These are phyloP conservation scores for Acyrthosiphon pisum DNA, from an alignment of 1,140 invertebrate species.

Conservation along the genomic window DNA sequence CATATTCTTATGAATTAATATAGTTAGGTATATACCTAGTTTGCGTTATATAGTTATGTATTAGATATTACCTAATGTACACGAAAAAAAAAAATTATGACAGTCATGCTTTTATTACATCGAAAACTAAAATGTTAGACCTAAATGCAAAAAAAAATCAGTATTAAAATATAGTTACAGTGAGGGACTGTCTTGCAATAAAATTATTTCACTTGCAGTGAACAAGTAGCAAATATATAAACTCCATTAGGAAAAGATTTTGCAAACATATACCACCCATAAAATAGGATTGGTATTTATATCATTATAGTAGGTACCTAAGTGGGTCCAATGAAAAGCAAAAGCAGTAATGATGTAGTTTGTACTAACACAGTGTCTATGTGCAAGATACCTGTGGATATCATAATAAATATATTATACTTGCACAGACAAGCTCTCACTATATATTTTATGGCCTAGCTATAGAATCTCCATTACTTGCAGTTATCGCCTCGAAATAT, in stretches of 20 bases:
- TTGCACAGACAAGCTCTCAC: not conserved
- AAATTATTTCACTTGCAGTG: not conserved
- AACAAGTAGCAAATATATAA: not conserved
- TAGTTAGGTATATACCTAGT: not conserved
- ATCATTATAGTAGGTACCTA: not conserved
- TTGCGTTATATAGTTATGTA: not conserved
- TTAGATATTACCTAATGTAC: no score
- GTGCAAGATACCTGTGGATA: not conserved
- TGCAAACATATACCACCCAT: not conserved
- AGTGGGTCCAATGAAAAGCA: not conserved
- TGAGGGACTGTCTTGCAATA: not conserved
- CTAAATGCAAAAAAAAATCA: not conserved
- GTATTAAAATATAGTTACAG: not conserved
- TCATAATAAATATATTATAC: not conserved
- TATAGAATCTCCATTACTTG: not conserved
- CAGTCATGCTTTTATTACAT: not conserved
- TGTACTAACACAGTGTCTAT: not conserved
- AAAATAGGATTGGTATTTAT: not conserved
- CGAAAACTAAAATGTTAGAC: not conserved
- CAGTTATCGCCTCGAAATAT: not conserved
- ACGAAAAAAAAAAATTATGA: not conserved
- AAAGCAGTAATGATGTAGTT: not conserved
- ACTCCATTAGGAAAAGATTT: not conserved
- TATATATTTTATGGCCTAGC: not conserved
- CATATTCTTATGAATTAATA: not conserved